A percentile compares a stretch with the other conserved stretches of the same genome.
Conservation (phyloP, 2,113 vertebrate genomes). For the Sorex fumeus region DNA sequence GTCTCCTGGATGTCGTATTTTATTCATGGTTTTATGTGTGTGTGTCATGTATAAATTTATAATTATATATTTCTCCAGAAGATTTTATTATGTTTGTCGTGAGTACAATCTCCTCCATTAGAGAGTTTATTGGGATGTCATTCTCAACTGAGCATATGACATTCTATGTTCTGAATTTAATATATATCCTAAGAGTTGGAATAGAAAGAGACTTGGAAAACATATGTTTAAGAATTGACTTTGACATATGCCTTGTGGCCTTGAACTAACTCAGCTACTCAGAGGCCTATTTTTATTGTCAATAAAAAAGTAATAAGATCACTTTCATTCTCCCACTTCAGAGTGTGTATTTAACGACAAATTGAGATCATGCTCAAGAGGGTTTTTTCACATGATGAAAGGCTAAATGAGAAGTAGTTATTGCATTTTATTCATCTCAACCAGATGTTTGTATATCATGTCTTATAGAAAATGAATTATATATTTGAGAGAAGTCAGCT, state of each 20-base stretch:
- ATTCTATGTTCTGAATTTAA: slow-evolving; percentile 14
- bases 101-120: slow-evolving; percentile 6
- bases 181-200: not conserved
- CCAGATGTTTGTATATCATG: not conserved
- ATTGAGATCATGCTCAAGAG: not conserved
- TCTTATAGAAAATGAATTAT: slow-evolving; percentile 8
- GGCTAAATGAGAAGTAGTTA: not conserved
- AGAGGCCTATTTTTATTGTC: not conserved
- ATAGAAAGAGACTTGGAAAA: slow-evolving; percentile 53
- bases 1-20: not conserved
- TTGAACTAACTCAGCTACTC: not conserved
- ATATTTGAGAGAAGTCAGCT: slow-evolving; percentile 5
- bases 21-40: not conserved
- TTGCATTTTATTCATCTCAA: not conserved
- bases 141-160: not conserved
- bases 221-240: not conserved
- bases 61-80: not conserved
- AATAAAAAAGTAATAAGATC: not conserved
- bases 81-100: not conserved
- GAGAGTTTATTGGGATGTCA: not conserved
- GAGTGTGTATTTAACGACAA: not conserved
- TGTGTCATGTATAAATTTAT: not conserved
- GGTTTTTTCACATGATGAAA: not conserved
- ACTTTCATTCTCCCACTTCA: not conserved
- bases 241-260: not conserved